Base-by-base conservation (phyloP, 2,888 invertebrate genomes). In the Uloborus plumipes region DNA sequence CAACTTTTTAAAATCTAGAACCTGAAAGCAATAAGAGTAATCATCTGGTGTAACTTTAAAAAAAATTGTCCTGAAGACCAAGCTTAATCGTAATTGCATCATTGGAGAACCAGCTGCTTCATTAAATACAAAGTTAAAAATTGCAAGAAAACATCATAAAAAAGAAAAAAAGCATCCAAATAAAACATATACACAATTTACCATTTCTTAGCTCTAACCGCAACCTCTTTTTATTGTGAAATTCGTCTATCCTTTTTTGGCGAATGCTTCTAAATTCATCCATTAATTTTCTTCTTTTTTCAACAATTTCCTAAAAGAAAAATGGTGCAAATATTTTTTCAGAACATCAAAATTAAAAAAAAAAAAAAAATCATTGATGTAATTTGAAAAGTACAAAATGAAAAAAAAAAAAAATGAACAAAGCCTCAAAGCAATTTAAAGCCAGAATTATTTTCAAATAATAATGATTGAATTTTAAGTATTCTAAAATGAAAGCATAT, bases 221-320 rank as follows among this genome's bases (percentile, higher is more conserved):
- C 86, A 93, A 92, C 76, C 93, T 91, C 90, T 96, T 96, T 89
- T 94, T 94, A 64, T 92, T 92, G 85, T 91, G 91, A 92, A 94
- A 97, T 88, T 95, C 93, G 86, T 92, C 92, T 78, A 93, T 90
- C 87, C 94, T 93, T 88, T 93, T 92, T 85, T 93, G 92, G 86
- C 96, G 92, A 89, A 95, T 96, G 88, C 94, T 93, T 88, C 93
- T 92, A 89, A 96, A 94, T 86, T 95, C 94, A 89, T 94, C 93
- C 93, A 97, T 94, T 86, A 96, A 91, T 86, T 94, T 93, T 39
- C 95, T 93, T 58, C 98, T 93, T 89, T 97, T 97, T 87, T 98
- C 97, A 77, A 98, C 93, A 88, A 97, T 90, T 91, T 98, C 98
- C 78, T 79, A 49, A 51, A 69, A 69, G 58, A 20, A 55, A 53